Conservation (phyloP, 2,797 vertebrate species). For the Capromys pilorides region DNA sequence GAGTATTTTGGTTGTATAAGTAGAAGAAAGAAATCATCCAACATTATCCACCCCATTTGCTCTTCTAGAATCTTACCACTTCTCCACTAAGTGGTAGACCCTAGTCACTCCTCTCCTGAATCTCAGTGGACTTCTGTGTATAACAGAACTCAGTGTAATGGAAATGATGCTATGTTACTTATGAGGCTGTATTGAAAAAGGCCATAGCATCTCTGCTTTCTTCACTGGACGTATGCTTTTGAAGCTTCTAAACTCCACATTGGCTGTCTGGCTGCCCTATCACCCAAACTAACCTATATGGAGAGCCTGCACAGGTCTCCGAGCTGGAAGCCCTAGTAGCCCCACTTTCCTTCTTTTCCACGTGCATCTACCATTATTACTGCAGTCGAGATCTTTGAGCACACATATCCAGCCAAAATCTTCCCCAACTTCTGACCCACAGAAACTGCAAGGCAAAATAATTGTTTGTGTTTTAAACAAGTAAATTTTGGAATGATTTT, state of each 20-base stretch:
- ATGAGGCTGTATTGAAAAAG: neutral
- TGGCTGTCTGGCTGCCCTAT: neutral
- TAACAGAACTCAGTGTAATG: neutral
- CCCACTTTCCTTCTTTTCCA: neutral
- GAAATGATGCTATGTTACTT: neutral
- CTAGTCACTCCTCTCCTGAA: neutral
- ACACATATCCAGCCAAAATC: neutral
- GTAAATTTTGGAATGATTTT: neutral
- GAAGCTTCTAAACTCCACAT: neutral
- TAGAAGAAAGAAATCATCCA: neutral
- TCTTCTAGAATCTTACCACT: neutral
- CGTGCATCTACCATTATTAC: neutral
- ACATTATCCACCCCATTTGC: neutral
- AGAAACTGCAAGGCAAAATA: neutral
- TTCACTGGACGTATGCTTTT: neutral
- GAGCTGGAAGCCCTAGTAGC: fast-evolving
- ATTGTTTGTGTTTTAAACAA: neutral
- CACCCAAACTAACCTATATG: neutral
- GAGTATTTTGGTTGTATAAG: neutral
- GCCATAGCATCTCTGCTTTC: neutral
- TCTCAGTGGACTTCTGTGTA: neutral
- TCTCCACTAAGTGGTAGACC: neutral
- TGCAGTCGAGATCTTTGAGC: neutral
- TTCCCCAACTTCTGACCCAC: neutral
- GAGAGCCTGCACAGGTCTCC: neutral